Percentiles rank a stretch among this genome's conserved stretches.
phyloP scores from a whole-genome alignment of 2,888 invertebrate species.

The Hirtodrosophila trivittata region DNA sequence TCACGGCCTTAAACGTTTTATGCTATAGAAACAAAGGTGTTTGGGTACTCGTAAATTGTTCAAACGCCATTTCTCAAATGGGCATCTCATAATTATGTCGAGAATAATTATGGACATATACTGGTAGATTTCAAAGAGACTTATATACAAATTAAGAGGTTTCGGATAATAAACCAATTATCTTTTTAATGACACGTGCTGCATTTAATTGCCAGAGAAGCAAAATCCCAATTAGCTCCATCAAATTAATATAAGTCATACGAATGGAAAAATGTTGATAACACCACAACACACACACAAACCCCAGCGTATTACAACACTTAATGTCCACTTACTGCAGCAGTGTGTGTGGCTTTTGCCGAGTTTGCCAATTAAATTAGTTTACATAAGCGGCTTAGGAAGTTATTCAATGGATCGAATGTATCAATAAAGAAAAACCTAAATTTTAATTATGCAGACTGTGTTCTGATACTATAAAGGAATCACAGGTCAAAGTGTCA shows the following conservation, averaged over 20 bases:
- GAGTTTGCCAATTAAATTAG: slow-evolving; percentile 56
- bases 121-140: too few species aligned
- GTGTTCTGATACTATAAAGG: slow-evolving; percentile 1
- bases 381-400: slow-evolving; percentile 61
- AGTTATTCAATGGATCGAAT: slow-evolving; percentile 9
- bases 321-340: slow-evolving; percentile 1
- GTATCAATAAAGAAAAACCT: slow-evolving; percentile 29
- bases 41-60: slow-evolving; percentile 6
- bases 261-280: background rate
- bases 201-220: slow-evolving; percentile 2
- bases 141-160: too few species aligned
- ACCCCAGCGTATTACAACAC: slow-evolving; percentile 8
- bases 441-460: slow-evolving; percentile 55
- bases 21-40: slow-evolving; percentile 29
- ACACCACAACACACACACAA: slow-evolving; percentile 6
- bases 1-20: slow-evolving; percentile 19
- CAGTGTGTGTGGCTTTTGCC: slow-evolving; percentile 32
- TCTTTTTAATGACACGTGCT: too few species aligned
- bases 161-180: too few species aligned
- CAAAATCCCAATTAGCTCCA: slow-evolving; percentile 2
- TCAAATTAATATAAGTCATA: slow-evolving; percentile 4
- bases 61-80: slow-evolving; percentile 26
- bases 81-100: slow-evolving; percentile 18
- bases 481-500: slow-evolving; percentile 1
- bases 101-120: slow-evolving; percentile 19